Evolutionary conservation across 2,113 vertebrate genomes (phyloP).

Genomic region (Ageneiosus marmoratus): DNA sequence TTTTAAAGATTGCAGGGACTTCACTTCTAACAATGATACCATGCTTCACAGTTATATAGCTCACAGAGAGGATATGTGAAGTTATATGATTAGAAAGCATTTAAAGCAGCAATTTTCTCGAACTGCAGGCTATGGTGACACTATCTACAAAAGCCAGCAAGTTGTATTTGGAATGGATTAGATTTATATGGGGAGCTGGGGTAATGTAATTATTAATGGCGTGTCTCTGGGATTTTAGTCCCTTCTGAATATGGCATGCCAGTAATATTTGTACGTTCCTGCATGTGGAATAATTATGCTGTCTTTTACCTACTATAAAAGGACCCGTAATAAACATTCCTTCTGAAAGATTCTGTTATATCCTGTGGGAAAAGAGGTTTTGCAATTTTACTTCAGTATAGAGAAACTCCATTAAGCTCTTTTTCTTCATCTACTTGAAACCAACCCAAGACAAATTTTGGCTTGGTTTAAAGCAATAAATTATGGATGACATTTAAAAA

Average conservation of each 20-base stretch:
- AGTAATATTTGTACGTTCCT: slow-evolving; percentile 2
- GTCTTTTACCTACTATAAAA: neutral
- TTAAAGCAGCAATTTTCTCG: neutral
- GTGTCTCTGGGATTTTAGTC: neutral
- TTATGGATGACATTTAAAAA: neutral
- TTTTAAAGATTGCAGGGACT: neutral
- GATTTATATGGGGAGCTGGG: neutral
- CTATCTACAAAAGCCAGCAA: neutral
- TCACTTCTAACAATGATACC: neutral
- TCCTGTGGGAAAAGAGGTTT: slow-evolving; percentile 1
- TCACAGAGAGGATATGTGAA: neutral
- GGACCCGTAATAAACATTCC: neutral
- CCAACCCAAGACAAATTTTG: neutral
- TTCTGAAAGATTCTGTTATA: neutral
- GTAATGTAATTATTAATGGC: neutral
- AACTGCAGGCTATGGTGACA: neutral
- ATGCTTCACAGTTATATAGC: neutral
- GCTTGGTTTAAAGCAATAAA: slow-evolving; percentile 1
- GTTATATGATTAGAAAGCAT: neutral
- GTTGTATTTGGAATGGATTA: slow-evolving; percentile 4
- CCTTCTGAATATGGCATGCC: neutral
- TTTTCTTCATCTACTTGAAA: neutral
- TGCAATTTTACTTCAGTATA: neutral
- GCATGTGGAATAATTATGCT: neutral
- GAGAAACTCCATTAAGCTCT: neutral